phyloP scores from a whole-genome alignment of 2,113 vertebrate genomes.

The Ibidorhyncha struthersii region DNA sequence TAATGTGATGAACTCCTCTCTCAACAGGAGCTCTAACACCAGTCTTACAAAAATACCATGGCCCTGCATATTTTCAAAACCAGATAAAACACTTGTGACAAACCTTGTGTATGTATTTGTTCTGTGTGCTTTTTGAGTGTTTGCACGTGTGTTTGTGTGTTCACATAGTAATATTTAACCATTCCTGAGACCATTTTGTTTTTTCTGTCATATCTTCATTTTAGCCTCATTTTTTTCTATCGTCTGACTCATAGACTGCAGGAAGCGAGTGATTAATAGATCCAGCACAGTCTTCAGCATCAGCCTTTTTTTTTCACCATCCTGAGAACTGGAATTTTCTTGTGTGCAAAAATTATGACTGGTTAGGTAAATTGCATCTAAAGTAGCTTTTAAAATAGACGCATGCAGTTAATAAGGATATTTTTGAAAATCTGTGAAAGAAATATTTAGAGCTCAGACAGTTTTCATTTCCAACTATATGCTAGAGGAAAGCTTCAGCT shows the following conservation, averaged over 20 bases:
- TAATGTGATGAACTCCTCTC: slow-evolving; percentile 55
- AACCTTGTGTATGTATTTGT: background rate
- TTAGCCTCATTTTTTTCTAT: background rate
- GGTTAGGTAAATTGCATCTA: background rate
- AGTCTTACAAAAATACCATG: background rate
- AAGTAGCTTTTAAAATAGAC: background rate
- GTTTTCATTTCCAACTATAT: slow-evolving; percentile 56
- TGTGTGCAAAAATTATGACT: background rate
- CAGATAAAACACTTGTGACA: background rate
- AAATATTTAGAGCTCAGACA: slow-evolving; percentile 37
- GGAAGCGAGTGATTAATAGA: background rate
- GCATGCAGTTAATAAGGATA: background rate
- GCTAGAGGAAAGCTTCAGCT: slow-evolving; percentile 58
- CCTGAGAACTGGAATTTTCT: background rate
- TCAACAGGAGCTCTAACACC: background rate
- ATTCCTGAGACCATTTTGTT: background rate
- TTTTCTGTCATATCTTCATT: background rate
- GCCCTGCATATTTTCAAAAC: background rate
- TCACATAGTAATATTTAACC: background rate
- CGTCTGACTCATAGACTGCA: background rate
- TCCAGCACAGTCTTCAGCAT: background rate
- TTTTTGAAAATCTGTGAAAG: slow-evolving; percentile 30
- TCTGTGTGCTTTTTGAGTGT: background rate
- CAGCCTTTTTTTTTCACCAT: background rate
- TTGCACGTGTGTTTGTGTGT: background rate